Conservation (phyloP, 2,797 vertebrate species). For the Parotocinclus haroldoi region DNA sequence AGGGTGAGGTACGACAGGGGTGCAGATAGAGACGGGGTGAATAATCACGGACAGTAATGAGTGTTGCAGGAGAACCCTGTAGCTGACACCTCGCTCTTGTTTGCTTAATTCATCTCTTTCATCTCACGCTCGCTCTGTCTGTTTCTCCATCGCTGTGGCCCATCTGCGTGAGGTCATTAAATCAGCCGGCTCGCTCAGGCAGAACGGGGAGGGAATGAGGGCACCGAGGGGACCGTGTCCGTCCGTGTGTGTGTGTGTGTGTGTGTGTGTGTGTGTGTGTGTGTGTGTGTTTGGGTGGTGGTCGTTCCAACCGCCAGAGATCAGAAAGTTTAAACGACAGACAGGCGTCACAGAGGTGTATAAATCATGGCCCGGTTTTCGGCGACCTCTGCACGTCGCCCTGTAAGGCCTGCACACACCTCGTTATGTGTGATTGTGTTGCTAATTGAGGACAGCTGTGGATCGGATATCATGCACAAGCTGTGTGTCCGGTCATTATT, state of each 20-base stretch:
- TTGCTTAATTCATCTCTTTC: slow-evolving; percentile 31
- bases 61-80: slow-evolving; percentile 28
- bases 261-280: not conserved
- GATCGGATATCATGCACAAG: slow-evolving; percentile 16
- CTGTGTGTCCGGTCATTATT: slow-evolving; percentile 1
- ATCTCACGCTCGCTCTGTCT: slow-evolving; percentile 34
- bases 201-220: slow-evolving; percentile 56
- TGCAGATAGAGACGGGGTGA: slow-evolving; percentile 20
- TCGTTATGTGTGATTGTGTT: slow-evolving; percentile 38
- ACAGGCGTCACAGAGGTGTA: not conserved
- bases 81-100: slow-evolving; percentile 30
- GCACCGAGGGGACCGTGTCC: slow-evolving; percentile 17
- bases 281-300: slow-evolving; percentile 2
- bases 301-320: no score
- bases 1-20: not conserved
- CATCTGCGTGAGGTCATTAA: slow-evolving; percentile 69
- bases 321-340: not conserved
- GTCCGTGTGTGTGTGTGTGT: slow-evolving; percentile 7
- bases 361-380: slow-evolving; percentile 22
- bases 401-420: slow-evolving; percentile 13
- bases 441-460: slow-evolving; percentile 46
- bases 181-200: slow-evolving; percentile 60
- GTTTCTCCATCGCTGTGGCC: slow-evolving; percentile 42
- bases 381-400: slow-evolving; percentile 37
- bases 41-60: slow-evolving; percentile 37